A percentile compares a stretch with the other conserved stretches of the same genome.
These are phyloP conservation scores for Microplitis mediator DNA, from an alignment of 1,140 invertebrate genomes.

Conservation along the genomic window DNA sequence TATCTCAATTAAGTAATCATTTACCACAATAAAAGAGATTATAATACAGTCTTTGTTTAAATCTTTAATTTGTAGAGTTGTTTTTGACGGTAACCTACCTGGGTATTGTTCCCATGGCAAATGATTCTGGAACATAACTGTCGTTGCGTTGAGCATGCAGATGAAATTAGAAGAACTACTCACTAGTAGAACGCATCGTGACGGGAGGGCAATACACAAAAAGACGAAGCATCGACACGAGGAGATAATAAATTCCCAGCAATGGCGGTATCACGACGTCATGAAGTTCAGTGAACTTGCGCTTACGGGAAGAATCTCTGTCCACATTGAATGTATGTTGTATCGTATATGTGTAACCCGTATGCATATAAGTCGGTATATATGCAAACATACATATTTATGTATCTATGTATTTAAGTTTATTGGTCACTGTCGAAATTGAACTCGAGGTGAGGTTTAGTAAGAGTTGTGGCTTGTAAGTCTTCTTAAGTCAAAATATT, in stretches of 20 bases:
- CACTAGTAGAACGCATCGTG: constrained; percentile 7
- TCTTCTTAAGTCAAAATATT: constrained; percentile 15
- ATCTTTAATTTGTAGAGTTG: neutral
- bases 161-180: constrained; percentile 16
- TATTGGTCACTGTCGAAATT: constrained; percentile 7
- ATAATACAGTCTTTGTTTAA: neutral
- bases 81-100: neutral
- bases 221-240: constrained; percentile 36
- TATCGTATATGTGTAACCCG: neutral
- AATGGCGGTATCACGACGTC: constrained; percentile 42
- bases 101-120: constrained; percentile 3
- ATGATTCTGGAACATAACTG: constrained; percentile 3
- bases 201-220: constrained; percentile 14
- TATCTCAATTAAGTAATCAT: neutral
- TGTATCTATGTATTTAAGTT: neutral
- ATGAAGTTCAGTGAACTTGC: constrained; percentile 35
- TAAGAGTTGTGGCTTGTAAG: neutral
- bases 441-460: constrained; percentile 6
- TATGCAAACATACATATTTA: neutral
- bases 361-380: neutral
- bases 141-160: neutral
- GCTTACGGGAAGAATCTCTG: constrained; percentile 19
- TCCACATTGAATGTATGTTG: constrained; percentile 14
- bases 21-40: neutral
- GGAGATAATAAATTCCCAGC: constrained; percentile 52